Evolutionary conservation across 1,140 invertebrate species (phyloP).

Genomic region (Temnothorax longispinosus): DNA sequence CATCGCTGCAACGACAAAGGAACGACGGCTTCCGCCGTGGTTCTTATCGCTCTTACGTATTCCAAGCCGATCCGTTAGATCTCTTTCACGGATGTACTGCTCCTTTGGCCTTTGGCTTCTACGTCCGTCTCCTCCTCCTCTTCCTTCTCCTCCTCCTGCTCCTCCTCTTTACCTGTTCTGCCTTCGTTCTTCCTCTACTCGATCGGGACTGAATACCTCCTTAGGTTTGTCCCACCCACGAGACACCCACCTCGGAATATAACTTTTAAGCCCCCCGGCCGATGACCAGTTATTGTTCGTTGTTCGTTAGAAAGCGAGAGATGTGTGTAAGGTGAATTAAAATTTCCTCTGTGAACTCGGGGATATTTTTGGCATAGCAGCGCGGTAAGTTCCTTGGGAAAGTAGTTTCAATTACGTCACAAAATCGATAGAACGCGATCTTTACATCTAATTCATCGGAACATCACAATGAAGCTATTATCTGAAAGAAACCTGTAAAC

Average conservation of each 20-base stretch:
- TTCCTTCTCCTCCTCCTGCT: background rate
- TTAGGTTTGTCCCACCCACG: conserved; percentile 71
- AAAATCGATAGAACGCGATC: background rate
- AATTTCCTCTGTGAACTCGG: background rate
- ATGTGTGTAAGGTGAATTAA: conserved; percentile 15
- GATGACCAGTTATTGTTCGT: conserved; percentile 67
- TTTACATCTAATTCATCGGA: background rate
- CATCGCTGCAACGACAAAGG: conserved; percentile 64
- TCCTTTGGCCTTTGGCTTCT: conserved; percentile 70
- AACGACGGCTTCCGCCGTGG: conserved; percentile 70
- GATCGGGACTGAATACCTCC: conserved; percentile 63
- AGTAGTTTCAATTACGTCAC: background rate
- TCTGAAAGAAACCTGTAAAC: background rate
- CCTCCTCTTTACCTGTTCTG: background rate
- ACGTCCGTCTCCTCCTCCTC: conserved; percentile 30
- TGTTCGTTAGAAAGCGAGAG: conserved; percentile 51
- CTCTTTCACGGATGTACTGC: conserved; percentile 71
- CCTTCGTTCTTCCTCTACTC: conserved; percentile 38
- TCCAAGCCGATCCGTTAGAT: conserved; percentile 70
- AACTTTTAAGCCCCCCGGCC: conserved; percentile 69
- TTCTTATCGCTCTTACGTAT: conserved; percentile 70
- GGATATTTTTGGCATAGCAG: background rate
- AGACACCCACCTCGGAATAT: conserved; percentile 71
- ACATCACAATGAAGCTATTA: background rate
- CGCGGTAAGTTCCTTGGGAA: background rate